These are phyloP conservation scores for Caracal caracal DNA, from an alignment of 2,113 vertebrate species.

Conservation along the genomic window DNA sequence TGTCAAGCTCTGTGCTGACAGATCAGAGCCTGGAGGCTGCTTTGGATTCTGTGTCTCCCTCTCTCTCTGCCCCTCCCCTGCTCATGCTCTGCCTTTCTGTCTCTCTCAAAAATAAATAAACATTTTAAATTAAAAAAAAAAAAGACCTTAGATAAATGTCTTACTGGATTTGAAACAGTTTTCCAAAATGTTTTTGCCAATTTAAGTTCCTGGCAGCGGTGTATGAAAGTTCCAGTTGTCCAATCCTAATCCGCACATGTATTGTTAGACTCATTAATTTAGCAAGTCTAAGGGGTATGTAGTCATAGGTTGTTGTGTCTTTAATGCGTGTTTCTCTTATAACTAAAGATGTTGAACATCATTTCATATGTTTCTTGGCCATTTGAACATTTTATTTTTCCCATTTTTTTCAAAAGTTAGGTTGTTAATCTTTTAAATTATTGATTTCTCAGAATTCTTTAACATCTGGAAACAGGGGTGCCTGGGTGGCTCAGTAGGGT, in stretches of 20 bases:
- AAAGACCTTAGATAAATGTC: background rate
- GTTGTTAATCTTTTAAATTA: background rate
- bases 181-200: background rate
- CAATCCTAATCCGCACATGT: background rate
- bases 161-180: background rate
- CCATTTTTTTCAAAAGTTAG: background rate
- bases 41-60: no score
- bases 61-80: no score
- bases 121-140: no score
- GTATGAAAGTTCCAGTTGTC: background rate
- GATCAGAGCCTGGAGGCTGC: no score
- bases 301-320: background rate
- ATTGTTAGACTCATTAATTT: background rate
- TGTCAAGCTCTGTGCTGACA: no score
- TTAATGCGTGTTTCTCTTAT: background rate
- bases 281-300: background rate
- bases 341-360: background rate
- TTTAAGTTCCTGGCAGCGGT: background rate
- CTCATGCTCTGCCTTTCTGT: no score
- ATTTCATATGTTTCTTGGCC: background rate
- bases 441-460: background rate
- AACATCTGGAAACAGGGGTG: background rate
- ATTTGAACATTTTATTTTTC: background rate
- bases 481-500: no score
- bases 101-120: no score